These are phyloP conservation scores for Empidonax traillii DNA, from an alignment of 2,113 vertebrate species.

Conservation along the genomic window DNA sequence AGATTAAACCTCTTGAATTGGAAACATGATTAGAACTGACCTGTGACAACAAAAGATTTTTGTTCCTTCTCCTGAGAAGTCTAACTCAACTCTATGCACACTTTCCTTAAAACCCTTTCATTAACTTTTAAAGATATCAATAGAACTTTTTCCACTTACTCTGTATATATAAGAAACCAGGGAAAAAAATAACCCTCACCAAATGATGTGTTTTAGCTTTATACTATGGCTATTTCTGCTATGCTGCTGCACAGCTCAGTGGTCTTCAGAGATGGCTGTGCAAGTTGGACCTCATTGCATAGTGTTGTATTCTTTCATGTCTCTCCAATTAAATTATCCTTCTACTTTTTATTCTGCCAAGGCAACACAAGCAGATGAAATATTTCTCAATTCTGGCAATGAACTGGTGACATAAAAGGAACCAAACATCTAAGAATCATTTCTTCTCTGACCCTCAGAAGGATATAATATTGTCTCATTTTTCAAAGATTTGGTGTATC, in stretches of 20 bases:
- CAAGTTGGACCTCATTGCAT: conserved; percentile 44
- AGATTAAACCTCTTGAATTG: background rate
- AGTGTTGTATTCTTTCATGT: conserved; percentile 43
- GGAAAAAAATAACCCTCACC: background rate
- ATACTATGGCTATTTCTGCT: background rate
- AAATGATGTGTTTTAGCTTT: conserved; percentile 35
- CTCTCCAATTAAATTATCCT: conserved; percentile 62
- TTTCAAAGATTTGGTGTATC: background rate
- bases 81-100: background rate
- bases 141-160: background rate
- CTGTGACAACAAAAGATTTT: background rate
- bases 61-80: background rate
- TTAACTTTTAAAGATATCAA: background rate
- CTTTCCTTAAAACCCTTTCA: background rate
- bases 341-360: conserved; percentile 47
- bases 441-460: background rate
- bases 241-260: conserved; percentile 1
- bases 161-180: background rate
- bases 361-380: conserved; percentile 36
- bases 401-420: background rate
- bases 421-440: background rate
- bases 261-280: conserved; percentile 30
- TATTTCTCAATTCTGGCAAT: conserved; percentile 41
- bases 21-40: background rate
- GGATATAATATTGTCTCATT: background rate